Evolutionary conservation across 2,888 invertebrate species (phyloP).

Genomic region (Drosophila buzzatii): DNA sequence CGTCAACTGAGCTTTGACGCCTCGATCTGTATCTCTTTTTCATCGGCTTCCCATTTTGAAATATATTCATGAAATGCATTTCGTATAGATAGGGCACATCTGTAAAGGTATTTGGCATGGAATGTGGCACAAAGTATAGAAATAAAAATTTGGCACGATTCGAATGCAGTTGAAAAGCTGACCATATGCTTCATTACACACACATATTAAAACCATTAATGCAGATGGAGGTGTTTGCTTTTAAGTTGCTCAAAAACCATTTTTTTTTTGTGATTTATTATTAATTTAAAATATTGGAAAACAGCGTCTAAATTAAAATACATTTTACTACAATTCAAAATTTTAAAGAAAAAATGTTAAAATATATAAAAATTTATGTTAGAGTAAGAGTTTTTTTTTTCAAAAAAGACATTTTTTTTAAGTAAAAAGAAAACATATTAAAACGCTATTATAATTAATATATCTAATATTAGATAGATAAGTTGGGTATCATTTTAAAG

Average conservation of each 20-base stretch:
- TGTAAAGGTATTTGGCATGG: constrained; percentile 51
- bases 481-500: no score
- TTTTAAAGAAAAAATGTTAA: no score
- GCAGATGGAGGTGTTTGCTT: constrained; percentile 1
- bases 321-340: no score
- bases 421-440: no score
- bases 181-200: constrained; percentile 40
- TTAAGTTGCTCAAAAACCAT: not conserved
- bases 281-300: not conserved
- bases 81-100: constrained; percentile 34
- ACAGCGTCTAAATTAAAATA: not conserved
- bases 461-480: no score
- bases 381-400: no score
- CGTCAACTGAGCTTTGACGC: no score
- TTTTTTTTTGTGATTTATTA: no score
- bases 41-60: not conserved
- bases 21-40: not conserved
- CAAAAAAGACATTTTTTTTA: no score
- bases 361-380: no score
- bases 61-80: constrained; percentile 10
- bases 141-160: constrained; percentile 42
- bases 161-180: constrained; percentile 17
- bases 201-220: constrained; percentile 2
- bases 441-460: no score
- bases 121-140: constrained; percentile 51